Percentiles rank a stretch among this genome's conserved stretches.
Conservation (phyloP, 2,113 vertebrate genomes). For the Microtus oregoni region DNA sequence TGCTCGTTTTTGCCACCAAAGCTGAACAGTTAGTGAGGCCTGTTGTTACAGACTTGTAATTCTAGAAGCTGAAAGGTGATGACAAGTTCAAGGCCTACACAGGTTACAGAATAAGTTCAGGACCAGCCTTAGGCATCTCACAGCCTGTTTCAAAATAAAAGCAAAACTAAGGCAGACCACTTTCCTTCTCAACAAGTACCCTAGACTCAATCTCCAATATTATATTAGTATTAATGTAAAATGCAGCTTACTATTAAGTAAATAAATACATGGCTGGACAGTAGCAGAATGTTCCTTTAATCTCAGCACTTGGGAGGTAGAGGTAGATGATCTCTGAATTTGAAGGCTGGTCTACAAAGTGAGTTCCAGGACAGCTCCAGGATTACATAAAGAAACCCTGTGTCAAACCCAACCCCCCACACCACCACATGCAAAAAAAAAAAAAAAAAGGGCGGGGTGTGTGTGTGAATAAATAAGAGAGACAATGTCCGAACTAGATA, state of each 20-base stretch:
- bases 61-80: not conserved
- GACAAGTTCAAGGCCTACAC: not conserved
- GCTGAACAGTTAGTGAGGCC: not conserved
- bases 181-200: not conserved
- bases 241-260: not conserved
- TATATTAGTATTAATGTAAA: not conserved
- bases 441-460: rapidly evolving
- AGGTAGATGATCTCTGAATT: not conserved
- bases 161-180: not conserved
- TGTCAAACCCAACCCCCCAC: too few relatives aligned
- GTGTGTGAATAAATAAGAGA: not conserved
- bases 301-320: not conserved
- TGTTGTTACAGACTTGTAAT: not conserved
- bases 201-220: not conserved
- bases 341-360: not conserved
- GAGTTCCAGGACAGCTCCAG: not conserved
- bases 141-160: not conserved
- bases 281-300: not conserved
- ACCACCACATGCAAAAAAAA: not conserved
- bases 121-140: not conserved
- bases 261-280: not conserved
- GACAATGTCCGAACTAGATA: not conserved
- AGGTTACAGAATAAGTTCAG: not conserved
- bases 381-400: not conserved
- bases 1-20: not conserved